phyloP scores from a whole-genome alignment of 2,797 vertebrate species.

The Channa striata region DNA sequence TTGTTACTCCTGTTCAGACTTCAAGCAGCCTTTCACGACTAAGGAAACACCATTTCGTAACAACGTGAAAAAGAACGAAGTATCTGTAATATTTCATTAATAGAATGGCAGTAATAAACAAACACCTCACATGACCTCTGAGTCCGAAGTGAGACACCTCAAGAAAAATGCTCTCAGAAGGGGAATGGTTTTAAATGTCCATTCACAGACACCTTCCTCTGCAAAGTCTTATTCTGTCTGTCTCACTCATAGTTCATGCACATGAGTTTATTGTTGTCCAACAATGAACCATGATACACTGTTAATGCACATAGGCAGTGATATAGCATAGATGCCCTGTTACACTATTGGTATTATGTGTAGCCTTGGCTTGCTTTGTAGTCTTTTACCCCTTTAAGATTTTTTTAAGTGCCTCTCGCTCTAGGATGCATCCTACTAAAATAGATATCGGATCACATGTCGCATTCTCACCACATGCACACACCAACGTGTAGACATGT shows the following conservation, averaged over 20 bases:
- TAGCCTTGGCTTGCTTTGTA: constrained; percentile 44
- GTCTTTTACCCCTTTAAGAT: constrained; percentile 45
- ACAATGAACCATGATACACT: constrained; percentile 54
- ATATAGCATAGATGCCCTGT: constrained; percentile 73
- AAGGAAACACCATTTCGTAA: constrained; percentile 54
- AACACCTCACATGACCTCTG: constrained; percentile 46
- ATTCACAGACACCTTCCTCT: constrained; percentile 13
- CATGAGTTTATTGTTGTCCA: constrained; percentile 61
- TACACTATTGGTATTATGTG: constrained; percentile 59
- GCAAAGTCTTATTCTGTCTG: not conserved
- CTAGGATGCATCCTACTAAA: constrained; percentile 60
- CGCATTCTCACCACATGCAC: constrained; percentile 45
- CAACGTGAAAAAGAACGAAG: constrained; percentile 42
- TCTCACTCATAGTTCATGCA: constrained; percentile 44
- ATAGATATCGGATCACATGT: constrained; percentile 65
- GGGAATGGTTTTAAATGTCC: constrained; percentile 39
- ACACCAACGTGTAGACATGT: constrained; percentile 7
- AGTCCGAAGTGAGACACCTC: constrained; percentile 40
- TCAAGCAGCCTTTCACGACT: constrained; percentile 50
- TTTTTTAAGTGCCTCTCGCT: constrained; percentile 67
- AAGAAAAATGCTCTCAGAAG: constrained; percentile 35
- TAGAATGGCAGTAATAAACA: constrained; percentile 62
- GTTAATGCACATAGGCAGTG: constrained; percentile 76
- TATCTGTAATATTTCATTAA: constrained; percentile 44
- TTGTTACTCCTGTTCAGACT: constrained; percentile 32